A percentile compares a stretch with the other conserved stretches of the same genome.
These are phyloP conservation scores for Microdon myrmicae DNA, from an alignment of 2,888 invertebrate species.

Conservation along the genomic window DNA sequence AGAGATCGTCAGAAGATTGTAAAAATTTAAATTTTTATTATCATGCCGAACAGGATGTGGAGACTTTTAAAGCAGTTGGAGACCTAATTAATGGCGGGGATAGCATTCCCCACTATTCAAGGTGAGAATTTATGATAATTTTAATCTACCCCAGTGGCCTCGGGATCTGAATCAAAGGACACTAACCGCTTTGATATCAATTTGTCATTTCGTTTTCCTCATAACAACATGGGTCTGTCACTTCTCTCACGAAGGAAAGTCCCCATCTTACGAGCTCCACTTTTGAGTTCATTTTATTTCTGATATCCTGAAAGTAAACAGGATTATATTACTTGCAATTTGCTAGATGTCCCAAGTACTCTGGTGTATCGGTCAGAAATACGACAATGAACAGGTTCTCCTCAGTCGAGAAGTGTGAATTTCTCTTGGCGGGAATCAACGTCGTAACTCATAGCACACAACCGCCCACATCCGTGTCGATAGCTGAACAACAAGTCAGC, in stretches of 20 bases:
- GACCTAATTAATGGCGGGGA: too few species aligned
- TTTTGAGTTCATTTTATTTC: constrained; percentile 21
- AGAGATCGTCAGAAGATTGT: constrained; percentile 25
- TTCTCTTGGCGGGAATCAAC: too few species aligned
- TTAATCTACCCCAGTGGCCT: constrained; percentile 16
- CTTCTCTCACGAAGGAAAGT: too few species aligned
- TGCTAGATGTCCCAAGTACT: too few species aligned
- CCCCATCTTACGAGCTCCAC: too few species aligned
- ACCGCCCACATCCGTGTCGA: constrained; percentile 26
- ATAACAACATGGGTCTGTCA: constrained; percentile 19
- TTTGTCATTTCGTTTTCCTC: constrained; percentile 63
- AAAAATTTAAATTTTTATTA: constrained; percentile 17
- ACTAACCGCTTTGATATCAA: constrained; percentile 55
- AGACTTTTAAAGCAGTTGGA: constrained; percentile 1
- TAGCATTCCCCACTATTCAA: constrained; percentile 8
- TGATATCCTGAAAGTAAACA: background rate
- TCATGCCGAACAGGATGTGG: background rate
- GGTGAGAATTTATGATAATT: constrained; percentile 42
- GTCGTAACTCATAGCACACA: constrained; percentile 3
- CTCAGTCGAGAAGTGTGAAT: too few species aligned
- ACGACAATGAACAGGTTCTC: too few species aligned
- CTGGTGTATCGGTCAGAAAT: too few species aligned
- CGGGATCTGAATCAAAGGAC: constrained; percentile 13
- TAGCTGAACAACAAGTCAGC: constrained; percentile 29
- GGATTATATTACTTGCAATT: too few species aligned